Evolutionary conservation across 2,113 vertebrate species (phyloP).

Genomic region (Rousettus leschenaultii): DNA sequence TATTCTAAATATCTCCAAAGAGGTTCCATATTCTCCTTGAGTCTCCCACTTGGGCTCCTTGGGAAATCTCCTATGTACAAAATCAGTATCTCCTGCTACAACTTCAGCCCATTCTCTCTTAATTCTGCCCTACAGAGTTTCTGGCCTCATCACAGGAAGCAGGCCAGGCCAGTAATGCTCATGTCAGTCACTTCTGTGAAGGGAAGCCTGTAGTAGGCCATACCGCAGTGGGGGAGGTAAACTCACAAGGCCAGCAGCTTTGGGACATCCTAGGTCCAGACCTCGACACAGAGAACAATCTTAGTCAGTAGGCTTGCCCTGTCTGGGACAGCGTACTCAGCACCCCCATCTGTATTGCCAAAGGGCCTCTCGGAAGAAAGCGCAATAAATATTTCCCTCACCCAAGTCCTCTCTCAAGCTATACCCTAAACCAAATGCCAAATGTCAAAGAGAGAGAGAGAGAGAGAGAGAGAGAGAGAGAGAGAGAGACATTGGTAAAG

Average conservation of each 20-base stretch:
- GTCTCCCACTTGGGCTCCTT: not conserved
- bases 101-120: not conserved
- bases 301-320: not conserved
- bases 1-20: not conserved
- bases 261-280: not conserved
- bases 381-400: not conserved
- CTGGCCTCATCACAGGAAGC: not conserved
- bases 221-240: not conserved
- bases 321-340: not conserved
- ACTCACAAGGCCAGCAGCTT: not conserved
- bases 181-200: not conserved
- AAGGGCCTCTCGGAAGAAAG: not conserved
- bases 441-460: not conserved
- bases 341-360: not conserved
- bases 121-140: not conserved
- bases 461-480: not conserved
- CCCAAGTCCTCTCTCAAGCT: not conserved
- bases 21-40: not conserved
- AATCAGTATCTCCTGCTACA: not conserved
- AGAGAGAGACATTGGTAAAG: not conserved
- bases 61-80: not conserved
- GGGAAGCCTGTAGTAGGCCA: not conserved
- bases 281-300: not conserved
- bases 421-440: not conserved
- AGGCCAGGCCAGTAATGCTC: not conserved